phyloP scores from a whole-genome alignment of 2,113 vertebrate genomes.

The Agapornis roseicollis region DNA sequence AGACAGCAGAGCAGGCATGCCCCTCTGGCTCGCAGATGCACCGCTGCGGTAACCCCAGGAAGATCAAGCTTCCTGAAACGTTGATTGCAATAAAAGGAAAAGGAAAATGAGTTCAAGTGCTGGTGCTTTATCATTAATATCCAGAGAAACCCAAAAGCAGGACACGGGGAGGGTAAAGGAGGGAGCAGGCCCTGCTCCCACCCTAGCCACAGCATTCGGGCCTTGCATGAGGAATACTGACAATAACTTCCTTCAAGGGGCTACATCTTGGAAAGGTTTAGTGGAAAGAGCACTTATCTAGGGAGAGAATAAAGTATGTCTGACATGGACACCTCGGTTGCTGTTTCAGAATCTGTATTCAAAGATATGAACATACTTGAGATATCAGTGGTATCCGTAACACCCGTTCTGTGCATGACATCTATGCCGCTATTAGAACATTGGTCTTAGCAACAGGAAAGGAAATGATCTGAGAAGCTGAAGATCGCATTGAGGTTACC shows the following conservation, averaged over 20 bases:
- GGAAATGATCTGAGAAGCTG: neutral
- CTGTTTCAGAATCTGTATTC: neutral
- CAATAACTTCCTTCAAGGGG: neutral
- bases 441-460: neutral
- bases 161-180: neutral
- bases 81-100: neutral
- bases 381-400: neutral
- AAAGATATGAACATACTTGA: neutral
- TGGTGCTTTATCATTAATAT: conserved; percentile 3
- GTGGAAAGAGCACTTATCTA: conserved; percentile 36
- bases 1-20: neutral
- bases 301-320: neutral
- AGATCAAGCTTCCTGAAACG: neutral
- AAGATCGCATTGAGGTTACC: neutral
- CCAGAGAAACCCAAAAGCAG: neutral
- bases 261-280: neutral
- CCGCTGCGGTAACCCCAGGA: rapidly evolving
- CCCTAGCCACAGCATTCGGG: neutral
- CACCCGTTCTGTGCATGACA: neutral
- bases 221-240: neutral
- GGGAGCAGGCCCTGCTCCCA: neutral
- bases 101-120: neutral
- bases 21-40: neutral
- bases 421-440: rapidly evolving
- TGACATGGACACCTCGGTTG: neutral